Percentiles rank a stretch among this genome's conserved stretches.
Evolutionary conservation across 2,888 invertebrate species (phyloP).

Genomic region (Drosophila seclusa): DNA sequence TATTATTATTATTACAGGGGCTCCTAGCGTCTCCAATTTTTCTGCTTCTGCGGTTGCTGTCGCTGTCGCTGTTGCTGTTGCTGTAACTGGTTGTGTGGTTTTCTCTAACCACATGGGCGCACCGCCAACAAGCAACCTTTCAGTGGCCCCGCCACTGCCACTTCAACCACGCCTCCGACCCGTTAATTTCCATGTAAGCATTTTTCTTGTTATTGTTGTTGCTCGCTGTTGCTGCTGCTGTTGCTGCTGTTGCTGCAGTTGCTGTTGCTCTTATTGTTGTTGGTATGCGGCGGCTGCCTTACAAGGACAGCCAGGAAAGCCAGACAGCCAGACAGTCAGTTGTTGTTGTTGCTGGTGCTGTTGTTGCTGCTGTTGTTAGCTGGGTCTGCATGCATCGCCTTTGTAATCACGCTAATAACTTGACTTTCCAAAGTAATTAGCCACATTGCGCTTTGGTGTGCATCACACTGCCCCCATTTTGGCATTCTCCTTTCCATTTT

Average conservation of each 20-base stretch:
- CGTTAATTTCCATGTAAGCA: slow-evolving; percentile 70
- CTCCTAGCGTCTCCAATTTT: not conserved
- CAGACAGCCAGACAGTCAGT: slow-evolving; percentile 11
- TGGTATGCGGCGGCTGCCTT: slow-evolving; percentile 14
- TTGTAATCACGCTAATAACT: slow-evolving; percentile 81
- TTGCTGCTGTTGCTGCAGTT: slow-evolving; percentile 45
- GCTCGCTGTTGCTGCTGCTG: slow-evolving; percentile 29
- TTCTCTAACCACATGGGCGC: slow-evolving; percentile 47
- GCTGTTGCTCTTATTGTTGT: slow-evolving; percentile 20
- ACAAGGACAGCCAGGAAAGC: slow-evolving; percentile 8
- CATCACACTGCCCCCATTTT: slow-evolving; percentile 18
- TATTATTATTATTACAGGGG: slow-evolving; percentile 39
- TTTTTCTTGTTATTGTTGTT: slow-evolving; percentile 56
- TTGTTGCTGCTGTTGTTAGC: slow-evolving; percentile 6
- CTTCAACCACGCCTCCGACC: slow-evolving; percentile 3
- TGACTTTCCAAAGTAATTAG: slow-evolving; percentile 80
- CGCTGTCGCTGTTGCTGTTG: not conserved
- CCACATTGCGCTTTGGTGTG: slow-evolving; percentile 69
- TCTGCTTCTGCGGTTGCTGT: slow-evolving; percentile 3
- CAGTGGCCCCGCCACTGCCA: slow-evolving; percentile 3
- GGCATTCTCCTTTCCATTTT: slow-evolving; percentile 12
- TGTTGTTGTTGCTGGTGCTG: slow-evolving; percentile 3
- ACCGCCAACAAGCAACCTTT: slow-evolving; percentile 44
- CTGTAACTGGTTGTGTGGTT: not conserved
- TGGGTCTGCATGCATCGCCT: slow-evolving; percentile 55